Evolutionary conservation across 2,888 invertebrate genomes (phyloP), one percentile per base, ranked within the genome.

Genomic region (Rutpela maculata): DNA sequence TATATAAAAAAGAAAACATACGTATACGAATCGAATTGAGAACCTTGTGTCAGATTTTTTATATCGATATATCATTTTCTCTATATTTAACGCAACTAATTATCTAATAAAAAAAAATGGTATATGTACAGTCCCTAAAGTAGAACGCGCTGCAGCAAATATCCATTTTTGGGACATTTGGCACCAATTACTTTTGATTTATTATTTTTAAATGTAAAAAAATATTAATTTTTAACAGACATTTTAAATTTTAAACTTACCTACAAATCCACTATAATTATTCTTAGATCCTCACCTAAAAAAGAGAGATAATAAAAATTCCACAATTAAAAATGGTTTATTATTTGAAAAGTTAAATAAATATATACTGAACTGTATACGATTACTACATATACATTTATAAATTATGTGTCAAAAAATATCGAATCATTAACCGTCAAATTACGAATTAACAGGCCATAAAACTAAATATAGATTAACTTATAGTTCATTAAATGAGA

Each of bases 401-500:
- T n/a, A 50, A 50, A 50, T 50, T 15, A 50, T 50, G 50, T 50
- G 50, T 38, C 19, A 66, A 69, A 73, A 71, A 63, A 76, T 71
- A 60, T 59, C 56, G 77, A 62, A 50, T 65, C 72, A 68, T 78
- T 71, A 75, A 19, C 78, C 72, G 74, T 70, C 63, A 75, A 75
- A 79, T 81, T 76, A 76, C 82, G 73, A 81, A 84, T 84, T 83
- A 84, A 82, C 83, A 78, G 80, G 67, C 80, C 76, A 79, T 83
- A 81, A 82, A 81, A 81, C 83, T 83, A 83, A 80, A 82, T 81
- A 80, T 83, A 83, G 79, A 70, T 43, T 50, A 35, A 63, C 65
- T 82, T 78, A 79, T 76, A 79, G 82, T 80, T 80, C 82, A 82
- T 83, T 83, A 83, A 81, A 77, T 78, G 75, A 81, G 80, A 82